Evolutionary conservation across 2,797 vertebrate genomes (phyloP).

Genomic region (Acropternis orthonyx): DNA sequence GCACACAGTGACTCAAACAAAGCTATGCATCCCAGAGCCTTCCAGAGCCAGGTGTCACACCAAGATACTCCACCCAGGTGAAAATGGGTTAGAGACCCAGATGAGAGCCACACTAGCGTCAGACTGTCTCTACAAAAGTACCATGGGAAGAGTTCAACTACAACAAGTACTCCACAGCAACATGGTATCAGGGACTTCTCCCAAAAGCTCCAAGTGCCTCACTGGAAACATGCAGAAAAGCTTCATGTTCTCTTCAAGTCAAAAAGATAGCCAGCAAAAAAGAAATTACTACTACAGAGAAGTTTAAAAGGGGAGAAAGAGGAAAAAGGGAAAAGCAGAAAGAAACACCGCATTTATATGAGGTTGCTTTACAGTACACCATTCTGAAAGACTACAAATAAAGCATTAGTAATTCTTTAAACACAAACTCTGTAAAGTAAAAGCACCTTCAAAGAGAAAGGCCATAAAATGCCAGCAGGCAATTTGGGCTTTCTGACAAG

Average conservation of each 20-base stretch:
- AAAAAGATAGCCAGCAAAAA: not conserved
- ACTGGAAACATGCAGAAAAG: not conserved
- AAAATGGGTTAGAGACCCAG: not conserved
- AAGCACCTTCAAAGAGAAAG: constrained; percentile 31
- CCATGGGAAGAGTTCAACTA: not conserved
- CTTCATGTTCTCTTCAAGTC: not conserved
- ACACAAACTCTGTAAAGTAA: constrained; percentile 13
- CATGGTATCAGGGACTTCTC: not conserved
- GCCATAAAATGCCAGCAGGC: constrained; percentile 43
- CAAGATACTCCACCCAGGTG: not conserved
- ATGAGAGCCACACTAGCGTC: not conserved
- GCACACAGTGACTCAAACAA: not conserved
- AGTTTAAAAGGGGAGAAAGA: not conserved
- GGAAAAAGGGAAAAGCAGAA: not conserved
- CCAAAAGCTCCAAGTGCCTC: not conserved
- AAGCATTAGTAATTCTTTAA: constrained; percentile 10
- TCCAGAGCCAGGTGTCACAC: not conserved
- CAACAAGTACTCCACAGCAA: not conserved
- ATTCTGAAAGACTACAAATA: not conserved
- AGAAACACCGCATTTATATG: not conserved
- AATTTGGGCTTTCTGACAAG: constrained; percentile 17
- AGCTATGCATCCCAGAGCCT: not conserved
- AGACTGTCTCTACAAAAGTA: not conserved
- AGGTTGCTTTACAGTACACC: not conserved
- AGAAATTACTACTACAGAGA: not conserved